Conservation (phyloP, 2,113 vertebrate genomes). For the Chunga burmeisteri region DNA sequence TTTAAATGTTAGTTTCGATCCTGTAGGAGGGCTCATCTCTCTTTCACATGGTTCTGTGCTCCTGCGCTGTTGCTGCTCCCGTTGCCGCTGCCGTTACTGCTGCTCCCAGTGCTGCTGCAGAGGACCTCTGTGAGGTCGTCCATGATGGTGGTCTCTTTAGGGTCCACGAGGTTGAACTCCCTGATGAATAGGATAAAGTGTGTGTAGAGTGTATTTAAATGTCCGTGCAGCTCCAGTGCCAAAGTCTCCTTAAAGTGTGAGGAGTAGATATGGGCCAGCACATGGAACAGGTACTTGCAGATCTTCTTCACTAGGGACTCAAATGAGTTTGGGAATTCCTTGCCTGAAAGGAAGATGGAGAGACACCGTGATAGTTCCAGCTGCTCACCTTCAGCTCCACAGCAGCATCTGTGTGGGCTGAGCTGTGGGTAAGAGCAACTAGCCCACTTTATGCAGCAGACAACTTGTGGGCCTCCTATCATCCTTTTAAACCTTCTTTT, state of each 20-base stretch:
- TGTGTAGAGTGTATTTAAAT: constrained; percentile 96
- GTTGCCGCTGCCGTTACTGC: constrained; percentile 37
- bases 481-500: not conserved
- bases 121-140: constrained; percentile 97
- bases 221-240: constrained; percentile 95
- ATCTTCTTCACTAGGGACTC: constrained; percentile 98
- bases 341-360: constrained; percentile 77
- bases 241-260: constrained; percentile 98
- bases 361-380: not conserved
- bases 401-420: not conserved
- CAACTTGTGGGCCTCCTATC: not conserved
- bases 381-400: not conserved
- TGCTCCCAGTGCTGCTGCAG: constrained; percentile 78
- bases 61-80: constrained; percentile 75
- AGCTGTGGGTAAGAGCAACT: not conserved
- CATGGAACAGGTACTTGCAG: constrained; percentile 94
- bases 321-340: constrained; percentile 96
- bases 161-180: constrained; percentile 98
- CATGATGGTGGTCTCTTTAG: constrained; percentile 98
- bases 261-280: constrained; percentile 98
- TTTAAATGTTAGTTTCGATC: constrained; percentile 55
- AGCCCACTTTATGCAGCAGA: not conserved
- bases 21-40: constrained; percentile 87
- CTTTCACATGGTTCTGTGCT: constrained; percentile 95
- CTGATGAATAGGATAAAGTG: constrained; percentile 98